These are phyloP conservation scores for Oligia fasciuncula DNA, from an alignment of 2,888 invertebrate species.

Conservation along the genomic window DNA sequence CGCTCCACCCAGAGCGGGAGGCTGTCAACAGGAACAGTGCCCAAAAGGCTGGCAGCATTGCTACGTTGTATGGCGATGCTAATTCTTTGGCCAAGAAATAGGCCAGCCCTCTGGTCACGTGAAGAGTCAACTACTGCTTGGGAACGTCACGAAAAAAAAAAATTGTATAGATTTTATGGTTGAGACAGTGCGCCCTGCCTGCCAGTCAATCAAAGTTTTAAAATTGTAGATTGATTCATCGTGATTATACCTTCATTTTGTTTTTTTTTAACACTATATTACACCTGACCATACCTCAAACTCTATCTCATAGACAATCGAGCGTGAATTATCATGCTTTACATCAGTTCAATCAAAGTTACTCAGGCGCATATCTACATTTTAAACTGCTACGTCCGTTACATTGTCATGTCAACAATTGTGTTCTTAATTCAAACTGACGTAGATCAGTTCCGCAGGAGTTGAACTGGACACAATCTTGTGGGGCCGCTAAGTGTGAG, in stretches of 20 bases:
- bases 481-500: constrained; percentile 16
- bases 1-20: too few species aligned
- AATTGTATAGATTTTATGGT: neutral
- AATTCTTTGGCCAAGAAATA: too few species aligned
- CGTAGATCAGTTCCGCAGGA: constrained; percentile 68
- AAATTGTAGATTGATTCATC: constrained; percentile 2
- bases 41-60: too few species aligned
- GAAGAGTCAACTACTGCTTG: too few species aligned
- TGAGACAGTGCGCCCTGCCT: neutral
- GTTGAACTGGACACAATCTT: constrained; percentile 54
- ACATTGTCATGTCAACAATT: constrained; percentile 67
- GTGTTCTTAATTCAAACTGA: constrained; percentile 75
- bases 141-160: too few species aligned
- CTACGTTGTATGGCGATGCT: too few species aligned
- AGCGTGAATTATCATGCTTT: constrained; percentile 45
- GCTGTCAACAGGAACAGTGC: too few species aligned
- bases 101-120: too few species aligned
- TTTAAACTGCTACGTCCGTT: constrained; percentile 59
- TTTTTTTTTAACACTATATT: constrained; percentile 9
- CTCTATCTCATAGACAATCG: constrained; percentile 40
- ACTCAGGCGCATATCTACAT: constrained; percentile 55
- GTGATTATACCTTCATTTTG: neutral
- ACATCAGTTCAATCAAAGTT: constrained; percentile 37
- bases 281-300: constrained; percentile 15
- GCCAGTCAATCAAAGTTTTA: neutral